Evolutionary conservation across 2,113 vertebrate genomes (phyloP).

Genomic region (Aphyosemion australe): DNA sequence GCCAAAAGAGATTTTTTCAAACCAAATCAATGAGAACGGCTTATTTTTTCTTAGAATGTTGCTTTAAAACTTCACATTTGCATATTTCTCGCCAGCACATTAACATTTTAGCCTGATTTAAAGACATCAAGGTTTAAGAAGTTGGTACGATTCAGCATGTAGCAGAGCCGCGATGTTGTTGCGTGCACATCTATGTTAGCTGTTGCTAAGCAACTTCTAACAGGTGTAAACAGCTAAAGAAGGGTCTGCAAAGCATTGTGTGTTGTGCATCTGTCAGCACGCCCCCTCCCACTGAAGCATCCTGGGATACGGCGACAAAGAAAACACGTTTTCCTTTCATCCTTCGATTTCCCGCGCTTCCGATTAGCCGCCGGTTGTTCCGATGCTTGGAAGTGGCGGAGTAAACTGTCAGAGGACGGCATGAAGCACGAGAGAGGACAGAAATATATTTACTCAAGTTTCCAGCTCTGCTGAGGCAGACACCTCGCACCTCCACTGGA

Average conservation of each 20-base stretch:
- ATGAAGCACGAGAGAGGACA: slow-evolving; percentile 40
- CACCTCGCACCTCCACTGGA: slow-evolving; percentile 70
- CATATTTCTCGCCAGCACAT: too few species aligned
- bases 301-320: slow-evolving; percentile 29
- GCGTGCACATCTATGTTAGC: neutral
- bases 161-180: too few species aligned
- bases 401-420: slow-evolving; percentile 55
- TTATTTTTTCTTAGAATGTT: too few species aligned
- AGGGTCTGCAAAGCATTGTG: slow-evolving; percentile 5
- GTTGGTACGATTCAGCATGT: too few species aligned
- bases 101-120: too few species aligned
- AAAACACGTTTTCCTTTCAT: slow-evolving; percentile 47
- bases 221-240: slow-evolving; percentile 56
- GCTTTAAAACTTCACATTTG: too few species aligned
- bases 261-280: slow-evolving; percentile 23
- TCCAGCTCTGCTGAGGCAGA: slow-evolving; percentile 47
- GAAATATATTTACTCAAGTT: slow-evolving; percentile 70
- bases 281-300: slow-evolving; percentile 24
- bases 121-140: too few species aligned
- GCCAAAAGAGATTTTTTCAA: too few species aligned
- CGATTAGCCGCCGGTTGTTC: slow-evolving; percentile 60
- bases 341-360: slow-evolving; percentile 22
- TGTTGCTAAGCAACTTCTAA: slow-evolving; percentile 75
- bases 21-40: too few species aligned
- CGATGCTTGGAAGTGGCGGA: slow-evolving; percentile 29